A percentile compares a stretch with the other conserved stretches of the same genome.
phyloP scores from a whole-genome alignment of 1,140 invertebrate genomes.

The Acarapis woodi region DNA sequence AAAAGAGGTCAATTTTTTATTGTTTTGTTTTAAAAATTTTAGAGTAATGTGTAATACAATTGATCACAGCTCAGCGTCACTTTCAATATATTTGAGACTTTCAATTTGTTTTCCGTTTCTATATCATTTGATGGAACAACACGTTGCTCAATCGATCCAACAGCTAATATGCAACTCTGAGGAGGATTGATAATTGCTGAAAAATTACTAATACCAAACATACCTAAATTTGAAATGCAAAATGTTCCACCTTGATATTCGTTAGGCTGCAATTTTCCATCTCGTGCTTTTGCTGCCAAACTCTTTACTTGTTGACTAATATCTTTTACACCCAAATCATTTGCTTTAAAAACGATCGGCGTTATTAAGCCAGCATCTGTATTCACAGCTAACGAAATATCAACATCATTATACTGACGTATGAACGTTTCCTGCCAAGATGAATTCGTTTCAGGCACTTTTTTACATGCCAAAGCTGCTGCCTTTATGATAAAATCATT shows the following conservation, averaged over 20 bases:
- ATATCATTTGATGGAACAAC: too few relatives aligned
- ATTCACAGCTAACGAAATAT: constrained; percentile 85
- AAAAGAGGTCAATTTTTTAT: too few relatives aligned
- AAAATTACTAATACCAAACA: constrained; percentile 59
- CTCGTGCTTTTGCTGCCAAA: constrained; percentile 62
- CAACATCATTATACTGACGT: constrained; percentile 71
- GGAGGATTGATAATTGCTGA: constrained; percentile 37
- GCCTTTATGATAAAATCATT: constrained; percentile 97
- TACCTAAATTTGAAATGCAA: constrained; percentile 81
- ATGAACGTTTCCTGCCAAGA: constrained; percentile 84
- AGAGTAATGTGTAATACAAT: neutral
- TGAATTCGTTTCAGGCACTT: constrained; percentile 80
- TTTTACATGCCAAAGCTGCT: constrained; percentile 57
- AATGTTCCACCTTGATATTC: constrained; percentile 75
- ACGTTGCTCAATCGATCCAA: constrained; percentile 26
- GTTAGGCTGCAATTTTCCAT: constrained; percentile 67
- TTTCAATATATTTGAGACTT: constrained; percentile 24
- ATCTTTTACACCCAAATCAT: constrained; percentile 45
- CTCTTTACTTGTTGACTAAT: constrained; percentile 58
- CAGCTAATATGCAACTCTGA: constrained; percentile 33
- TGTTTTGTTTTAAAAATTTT: too few relatives aligned
- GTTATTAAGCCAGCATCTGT: constrained; percentile 86
- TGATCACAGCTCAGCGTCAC: constrained; percentile 39
- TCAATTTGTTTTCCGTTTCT: constrained; percentile 18
- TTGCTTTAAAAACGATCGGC: constrained; percentile 79